Conservation (phyloP, 2,888 invertebrate species). For the Alentia gelatinosa region DNA sequence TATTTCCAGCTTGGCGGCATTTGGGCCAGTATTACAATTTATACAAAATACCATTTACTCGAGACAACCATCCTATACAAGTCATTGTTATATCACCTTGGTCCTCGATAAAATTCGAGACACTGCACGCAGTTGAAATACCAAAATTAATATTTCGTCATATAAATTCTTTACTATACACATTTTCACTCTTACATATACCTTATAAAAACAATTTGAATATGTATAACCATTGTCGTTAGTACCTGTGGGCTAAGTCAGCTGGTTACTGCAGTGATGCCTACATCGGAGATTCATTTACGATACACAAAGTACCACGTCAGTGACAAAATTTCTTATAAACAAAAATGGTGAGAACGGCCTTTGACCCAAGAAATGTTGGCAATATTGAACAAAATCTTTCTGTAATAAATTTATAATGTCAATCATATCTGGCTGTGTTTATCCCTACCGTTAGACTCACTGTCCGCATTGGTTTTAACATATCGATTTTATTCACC, state of each 20-base stretch:
- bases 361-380: not conserved
- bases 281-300: slow-evolving; percentile 4
- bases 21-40: slow-evolving; percentile 1
- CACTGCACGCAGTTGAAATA: not conserved
- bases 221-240: not conserved
- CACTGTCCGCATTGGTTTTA: too few species aligned
- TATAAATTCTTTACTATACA: not conserved
- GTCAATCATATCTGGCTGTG: too few species aligned
- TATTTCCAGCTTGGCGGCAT: slow-evolving; percentile 25
- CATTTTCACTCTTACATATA: not conserved
- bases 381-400: not conserved
- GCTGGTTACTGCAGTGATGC: slow-evolving; percentile 10
- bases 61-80: slow-evolving; percentile 45
- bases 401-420: too few species aligned
- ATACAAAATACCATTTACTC: slow-evolving; percentile 45
- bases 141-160: not conserved
- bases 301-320: slow-evolving; percentile 24
- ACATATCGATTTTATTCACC: too few species aligned
- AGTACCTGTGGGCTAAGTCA: not conserved
- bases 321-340: slow-evolving; percentile 1
- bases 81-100: not conserved
- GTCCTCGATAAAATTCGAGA: not conserved
- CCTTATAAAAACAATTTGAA: not conserved
- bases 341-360: not conserved
- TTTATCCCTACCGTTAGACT: too few species aligned